Evolutionary conservation across 2,797 vertebrate genomes (phyloP).

Genomic region (Perodicticus potto): DNA sequence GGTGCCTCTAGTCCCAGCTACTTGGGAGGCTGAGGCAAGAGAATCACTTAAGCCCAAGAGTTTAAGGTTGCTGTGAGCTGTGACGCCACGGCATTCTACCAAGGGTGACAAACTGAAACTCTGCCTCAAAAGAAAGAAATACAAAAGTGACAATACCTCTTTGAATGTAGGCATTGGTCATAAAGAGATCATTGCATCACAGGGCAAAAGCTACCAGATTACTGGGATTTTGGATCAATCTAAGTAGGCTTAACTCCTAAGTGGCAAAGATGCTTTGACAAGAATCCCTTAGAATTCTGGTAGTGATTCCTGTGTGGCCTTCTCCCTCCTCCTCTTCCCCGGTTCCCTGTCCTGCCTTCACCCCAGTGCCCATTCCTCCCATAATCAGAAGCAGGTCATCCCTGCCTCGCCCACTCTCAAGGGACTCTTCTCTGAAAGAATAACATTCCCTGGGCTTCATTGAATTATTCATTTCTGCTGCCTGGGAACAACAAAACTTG

Average conservation of each 20-base stretch:
- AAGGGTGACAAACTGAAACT: too few relatives aligned
- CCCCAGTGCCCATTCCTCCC: neutral
- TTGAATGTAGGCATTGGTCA: neutral
- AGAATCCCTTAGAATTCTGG: neutral
- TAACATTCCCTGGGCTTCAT: constrained; percentile 32
- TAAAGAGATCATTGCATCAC: constrained; percentile 46
- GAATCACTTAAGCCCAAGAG: too few relatives aligned
- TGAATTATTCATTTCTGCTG: constrained; percentile 56
- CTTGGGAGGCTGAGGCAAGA: too few relatives aligned
- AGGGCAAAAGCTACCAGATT: constrained; percentile 55
- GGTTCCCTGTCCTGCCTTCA: constrained; percentile 34
- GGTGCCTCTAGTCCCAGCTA: too few relatives aligned
- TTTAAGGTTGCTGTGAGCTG: too few relatives aligned
- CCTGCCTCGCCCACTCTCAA: constrained; percentile 45
- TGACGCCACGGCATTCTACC: too few relatives aligned
- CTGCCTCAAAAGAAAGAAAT: too few relatives aligned
- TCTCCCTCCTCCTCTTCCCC: neutral
- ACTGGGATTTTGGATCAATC: constrained; percentile 16
- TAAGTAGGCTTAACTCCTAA: constrained; percentile 42
- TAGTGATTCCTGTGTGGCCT: neutral
- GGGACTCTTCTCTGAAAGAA: constrained; percentile 24
- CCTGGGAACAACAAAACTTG: constrained; percentile 31
- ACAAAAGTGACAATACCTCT: constrained; percentile 24
- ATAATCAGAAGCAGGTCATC: neutral
- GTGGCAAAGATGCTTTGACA: constrained; percentile 35